Conservation (phyloP, 2,797 vertebrate genomes). For the Acrossocheilus wenchowensis region DNA sequence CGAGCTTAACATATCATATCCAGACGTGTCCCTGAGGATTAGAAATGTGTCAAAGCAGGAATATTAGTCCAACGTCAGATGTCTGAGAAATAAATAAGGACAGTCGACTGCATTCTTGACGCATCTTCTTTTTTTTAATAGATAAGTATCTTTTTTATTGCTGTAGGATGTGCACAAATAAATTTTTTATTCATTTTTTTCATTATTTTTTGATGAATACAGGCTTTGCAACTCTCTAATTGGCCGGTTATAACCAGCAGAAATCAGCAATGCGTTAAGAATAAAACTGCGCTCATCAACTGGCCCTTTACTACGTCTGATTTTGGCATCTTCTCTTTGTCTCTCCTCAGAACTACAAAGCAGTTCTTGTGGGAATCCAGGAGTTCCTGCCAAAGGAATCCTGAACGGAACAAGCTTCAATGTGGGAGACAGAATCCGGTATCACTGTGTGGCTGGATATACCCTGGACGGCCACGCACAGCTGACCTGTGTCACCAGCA, state of each 20-base stretch:
- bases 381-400: conserved; percentile 91
- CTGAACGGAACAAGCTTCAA: conserved; percentile 91
- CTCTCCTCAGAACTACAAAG: conserved; percentile 87
- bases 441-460: conserved; percentile 92
- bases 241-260: not conserved
- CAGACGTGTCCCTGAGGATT: conserved; percentile 41
- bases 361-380: conserved; percentile 97
- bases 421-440: conserved; percentile 91
- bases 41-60: conserved; percentile 51
- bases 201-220: conserved; percentile 1
- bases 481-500: conserved; percentile 90
- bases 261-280: conserved; percentile 1
- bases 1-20: conserved; percentile 25
- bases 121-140: not conserved
- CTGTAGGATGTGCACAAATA: not conserved
- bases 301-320: not conserved
- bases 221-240: not conserved
- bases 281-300: not conserved
- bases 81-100: conserved; percentile 10
- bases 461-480: conserved; percentile 94
- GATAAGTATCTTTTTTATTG: not conserved
- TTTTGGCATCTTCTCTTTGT: not conserved
- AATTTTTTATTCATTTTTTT: not conserved
- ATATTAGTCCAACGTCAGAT: conserved; percentile 59
- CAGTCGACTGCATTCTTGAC: not conserved